These are phyloP conservation scores for Heteromurus nitidus DNA, from an alignment of 2,888 invertebrate genomes.

Conservation along the genomic window DNA sequence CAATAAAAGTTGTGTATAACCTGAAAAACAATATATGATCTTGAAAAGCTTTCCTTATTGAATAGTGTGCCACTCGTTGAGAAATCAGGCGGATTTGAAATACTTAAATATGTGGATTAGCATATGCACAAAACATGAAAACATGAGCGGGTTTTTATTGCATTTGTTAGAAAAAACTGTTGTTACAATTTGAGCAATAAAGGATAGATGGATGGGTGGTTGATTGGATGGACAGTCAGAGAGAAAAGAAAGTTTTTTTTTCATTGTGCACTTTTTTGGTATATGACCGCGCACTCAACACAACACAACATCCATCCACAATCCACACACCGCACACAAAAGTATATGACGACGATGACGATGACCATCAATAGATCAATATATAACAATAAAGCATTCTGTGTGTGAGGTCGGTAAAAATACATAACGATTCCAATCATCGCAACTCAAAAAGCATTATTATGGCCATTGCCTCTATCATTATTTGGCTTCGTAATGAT, in stretches of 20 bases:
- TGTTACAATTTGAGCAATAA: slow-evolving; percentile 45
- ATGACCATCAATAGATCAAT: slow-evolving; percentile 11
- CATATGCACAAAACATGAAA: slow-evolving; percentile 49
- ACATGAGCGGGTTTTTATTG: slow-evolving; percentile 54
- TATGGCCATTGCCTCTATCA: slow-evolving; percentile 52
- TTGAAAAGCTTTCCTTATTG: no score
- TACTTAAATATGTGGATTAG: no score
- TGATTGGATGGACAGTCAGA: no score
- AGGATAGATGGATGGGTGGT: not conserved
- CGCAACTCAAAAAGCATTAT: slow-evolving; percentile 47
- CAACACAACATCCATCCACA: no score
- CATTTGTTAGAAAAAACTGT: not conserved
- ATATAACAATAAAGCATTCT: slow-evolving; percentile 5
- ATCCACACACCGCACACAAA: no score
- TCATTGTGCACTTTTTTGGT: no score
- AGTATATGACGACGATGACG: slow-evolving; percentile 20
- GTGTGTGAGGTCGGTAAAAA: slow-evolving; percentile 60
- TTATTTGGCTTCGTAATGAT: slow-evolving; percentile 50
- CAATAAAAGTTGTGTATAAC: slow-evolving; percentile 34
- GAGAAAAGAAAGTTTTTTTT: no score
- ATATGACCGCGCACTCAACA: no score
- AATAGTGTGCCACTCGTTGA: no score
- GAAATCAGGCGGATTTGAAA: no score
- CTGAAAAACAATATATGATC: no score
- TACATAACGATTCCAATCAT: slow-evolving; percentile 62